These are phyloP conservation scores for Geococcyx californianus DNA, from an alignment of 2,113 vertebrate genomes.

Conservation along the genomic window DNA sequence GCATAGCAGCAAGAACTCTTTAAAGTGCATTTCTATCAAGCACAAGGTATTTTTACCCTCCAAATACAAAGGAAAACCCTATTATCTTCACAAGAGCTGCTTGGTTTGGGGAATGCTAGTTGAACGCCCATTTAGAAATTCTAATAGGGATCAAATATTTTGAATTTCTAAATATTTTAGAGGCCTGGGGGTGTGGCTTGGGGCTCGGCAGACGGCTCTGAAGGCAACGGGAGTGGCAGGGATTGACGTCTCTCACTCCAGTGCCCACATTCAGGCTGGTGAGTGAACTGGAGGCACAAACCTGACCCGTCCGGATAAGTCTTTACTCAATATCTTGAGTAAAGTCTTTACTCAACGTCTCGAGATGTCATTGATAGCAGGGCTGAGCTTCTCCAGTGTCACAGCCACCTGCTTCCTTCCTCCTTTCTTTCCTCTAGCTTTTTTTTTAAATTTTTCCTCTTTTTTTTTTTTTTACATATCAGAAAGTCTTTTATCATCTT, in stretches of 20 bases:
- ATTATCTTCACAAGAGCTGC: background rate
- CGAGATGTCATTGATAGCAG: background rate
- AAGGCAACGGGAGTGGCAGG: background rate
- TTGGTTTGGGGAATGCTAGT: background rate
- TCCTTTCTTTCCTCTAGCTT: background rate
- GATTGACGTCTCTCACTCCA: background rate
- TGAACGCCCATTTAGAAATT: background rate
- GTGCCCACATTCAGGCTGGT: background rate
- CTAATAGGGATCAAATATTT: background rate
- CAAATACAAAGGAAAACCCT: background rate
- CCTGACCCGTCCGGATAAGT: background rate
- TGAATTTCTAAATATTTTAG: background rate
- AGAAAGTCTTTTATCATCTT: background rate
- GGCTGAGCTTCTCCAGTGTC: background rate
- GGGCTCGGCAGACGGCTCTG: background rate
- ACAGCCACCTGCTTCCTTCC: background rate
- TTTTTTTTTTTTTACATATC: background rate
- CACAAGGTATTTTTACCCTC: background rate
- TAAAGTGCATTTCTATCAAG: background rate
- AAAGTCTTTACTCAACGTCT: no score
- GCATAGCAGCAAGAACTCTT: rapidly evolving
- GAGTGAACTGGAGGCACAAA: background rate
- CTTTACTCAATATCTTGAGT: background rate
- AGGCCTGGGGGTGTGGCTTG: background rate
- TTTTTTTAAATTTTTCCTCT: background rate